Evolutionary conservation across 2,113 vertebrate genomes (phyloP), one percentile per base, ranked within the genome.

Genomic region (Zapornia atra): DNA sequence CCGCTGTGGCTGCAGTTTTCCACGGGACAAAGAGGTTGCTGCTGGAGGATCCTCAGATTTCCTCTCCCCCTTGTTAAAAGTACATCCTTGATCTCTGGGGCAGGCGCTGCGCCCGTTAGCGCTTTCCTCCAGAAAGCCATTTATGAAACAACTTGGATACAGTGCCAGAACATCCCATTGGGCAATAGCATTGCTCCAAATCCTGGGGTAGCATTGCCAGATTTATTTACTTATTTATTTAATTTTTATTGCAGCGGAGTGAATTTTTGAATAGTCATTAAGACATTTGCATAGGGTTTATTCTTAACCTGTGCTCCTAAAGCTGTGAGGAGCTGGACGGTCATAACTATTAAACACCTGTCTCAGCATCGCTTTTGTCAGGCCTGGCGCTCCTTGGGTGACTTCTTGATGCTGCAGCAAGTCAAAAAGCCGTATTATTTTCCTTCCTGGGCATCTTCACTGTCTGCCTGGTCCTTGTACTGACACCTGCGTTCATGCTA

Each of bases 141-240:
- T 95, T 94, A 63, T 88, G 92, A 96, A 94, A 76, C 0, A 0
- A 48, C 82, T 66, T 92, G 94, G 70, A 14, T 59, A 53, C 6
- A 5, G 73, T 95, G 94, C 95, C 94, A 83, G 28, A 93, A 82
- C 66, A 57, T 71, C 94, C 85, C 75, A 18, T 92, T 94, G 87
- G 96, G 94, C 94, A 94, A 73, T 86, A 93, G 28, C 51, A 6
- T 92, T 90, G 79, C 91, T 91, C 48, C 79, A 91, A 71, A 86
- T 96, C 89, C 85, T 63, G 1, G 29, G 6, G 59, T 65, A 63
- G 61, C 17, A 5, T 63, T 94, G 95, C 90, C 91, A 92, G 28
- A 22, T 80, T 46, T 40, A 6, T 69, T 48, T 48, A 48, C 21
- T 48, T 22, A 22, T 22, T 21, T 81, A 18, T 46, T 46, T 44